Evolutionary conservation across 2,113 vertebrate genomes (phyloP), one percentile per base, ranked within the genome.

Genomic region (Aramus guarauna): DNA sequence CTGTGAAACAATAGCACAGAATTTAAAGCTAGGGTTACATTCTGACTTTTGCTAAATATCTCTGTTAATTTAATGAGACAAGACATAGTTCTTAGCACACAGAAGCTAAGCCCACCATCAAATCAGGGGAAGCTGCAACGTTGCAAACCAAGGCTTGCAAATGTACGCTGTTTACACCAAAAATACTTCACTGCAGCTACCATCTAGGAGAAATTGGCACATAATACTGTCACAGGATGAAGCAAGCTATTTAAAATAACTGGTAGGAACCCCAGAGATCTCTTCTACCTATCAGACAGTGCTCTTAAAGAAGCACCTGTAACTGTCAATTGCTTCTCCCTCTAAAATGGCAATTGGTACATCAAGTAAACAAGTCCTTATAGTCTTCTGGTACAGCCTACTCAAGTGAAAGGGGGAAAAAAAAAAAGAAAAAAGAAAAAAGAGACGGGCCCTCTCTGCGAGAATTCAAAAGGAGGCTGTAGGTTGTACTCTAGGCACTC

Each of bases 191-290:
- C 24, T 39, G 64, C 76, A 58, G 84, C 80, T 48, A 58, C 59
- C 3, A 4, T 0, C 72, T 4, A 11, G 32, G 6, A 56, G 22
- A 72, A 82, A 82, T 0, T 9, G 21, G 52, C n/a, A 37, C 18
- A 1, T 2, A 8, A 26, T 21, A 20, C 5, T 47, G 48, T 6
- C 11, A 39, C 0, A 3, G 45, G 52, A 43, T 55, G 80, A 20
- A 81, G 47, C 60, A 71, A 71, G 50, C 22, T 15, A 26, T 36
- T 36, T 59, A 22, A 53, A 68, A n/a, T 3, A 50, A 72, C 27
- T 59, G 39, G 27, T 12, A 76, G 55, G 59, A 96, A 41, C 10
- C 50, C 30, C 72, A 45, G 68, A 67, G 43, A 68, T 48, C 21
- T 64, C 17, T n/a, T 6, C 55, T 72, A 29, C 36, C 43, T 71